phyloP scores from a whole-genome alignment of 2,888 invertebrate genomes.

The Macaria liturata region DNA sequence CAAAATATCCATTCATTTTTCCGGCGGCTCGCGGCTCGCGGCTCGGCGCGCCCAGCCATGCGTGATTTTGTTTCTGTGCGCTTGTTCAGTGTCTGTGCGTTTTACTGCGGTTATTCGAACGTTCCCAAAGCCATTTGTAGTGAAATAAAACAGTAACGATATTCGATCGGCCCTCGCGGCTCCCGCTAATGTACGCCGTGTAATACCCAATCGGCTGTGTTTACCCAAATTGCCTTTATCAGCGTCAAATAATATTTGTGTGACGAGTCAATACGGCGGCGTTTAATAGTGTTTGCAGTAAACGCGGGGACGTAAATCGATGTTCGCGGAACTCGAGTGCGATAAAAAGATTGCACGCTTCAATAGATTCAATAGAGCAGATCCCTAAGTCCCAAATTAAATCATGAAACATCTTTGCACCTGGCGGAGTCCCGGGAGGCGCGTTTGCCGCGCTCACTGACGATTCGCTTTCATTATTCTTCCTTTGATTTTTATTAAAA shows the following conservation, averaged over 20 bases:
- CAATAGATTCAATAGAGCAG: conserved; percentile 79
- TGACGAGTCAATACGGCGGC: conserved; percentile 34
- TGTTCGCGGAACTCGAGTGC: conserved; percentile 53
- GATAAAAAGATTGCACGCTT: conserved; percentile 75
- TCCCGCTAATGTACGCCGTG: conserved; percentile 20
- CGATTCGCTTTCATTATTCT: conserved; percentile 67
- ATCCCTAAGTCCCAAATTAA: conserved; percentile 83
- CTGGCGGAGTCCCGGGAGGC: conserved; percentile 66
- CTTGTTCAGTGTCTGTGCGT: conserved; percentile 73
- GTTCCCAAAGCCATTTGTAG: conserved; percentile 65
- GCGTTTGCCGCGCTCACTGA: conserved; percentile 56
- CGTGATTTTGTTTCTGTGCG: conserved; percentile 77
- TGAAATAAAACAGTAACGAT: conserved; percentile 63
- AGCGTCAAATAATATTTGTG: conserved; percentile 27
- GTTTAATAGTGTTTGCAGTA: conserved; percentile 39
- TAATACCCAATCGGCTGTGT: conserved; percentile 33
- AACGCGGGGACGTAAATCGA: conserved; percentile 45
- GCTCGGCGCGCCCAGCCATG: conserved; percentile 70
- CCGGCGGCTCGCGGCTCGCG: conserved; percentile 57
- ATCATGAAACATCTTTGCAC: conserved; percentile 81
- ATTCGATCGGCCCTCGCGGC: conserved; percentile 49
- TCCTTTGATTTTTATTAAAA: conserved; percentile 54
- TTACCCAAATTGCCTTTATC: conserved; percentile 30
- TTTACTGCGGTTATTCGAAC: conserved; percentile 66
- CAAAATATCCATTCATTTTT: conserved; percentile 77